These are phyloP conservation scores for Nephila pilipes DNA, from an alignment of 1,140 invertebrate genomes.

Conservation along the genomic window DNA sequence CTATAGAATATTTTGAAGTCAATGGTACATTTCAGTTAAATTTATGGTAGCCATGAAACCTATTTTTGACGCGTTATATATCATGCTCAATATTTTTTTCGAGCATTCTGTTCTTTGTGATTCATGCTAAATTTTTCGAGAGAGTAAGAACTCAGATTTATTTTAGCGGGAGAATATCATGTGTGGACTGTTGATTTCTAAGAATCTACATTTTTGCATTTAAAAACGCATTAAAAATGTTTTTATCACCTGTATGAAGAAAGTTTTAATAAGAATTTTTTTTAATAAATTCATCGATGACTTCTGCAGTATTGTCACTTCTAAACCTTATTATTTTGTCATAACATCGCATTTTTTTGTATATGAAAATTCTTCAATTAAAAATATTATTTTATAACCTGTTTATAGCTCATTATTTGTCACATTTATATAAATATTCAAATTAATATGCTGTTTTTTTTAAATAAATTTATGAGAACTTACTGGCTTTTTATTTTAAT, in stretches of 20 bases:
- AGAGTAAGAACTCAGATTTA: background rate
- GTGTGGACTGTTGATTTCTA: background rate
- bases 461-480: too few species aligned
- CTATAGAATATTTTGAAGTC: constrained; percentile 27
- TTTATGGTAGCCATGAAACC: constrained; percentile 32
- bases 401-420: too few species aligned
- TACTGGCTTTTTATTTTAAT: too few species aligned
- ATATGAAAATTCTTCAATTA: too few species aligned
- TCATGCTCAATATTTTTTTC: constrained; percentile 21
- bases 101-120: background rate
- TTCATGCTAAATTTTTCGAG: background rate
- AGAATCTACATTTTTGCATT: background rate
- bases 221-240: background rate
- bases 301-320: too few species aligned
- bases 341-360: too few species aligned
- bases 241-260: background rate
- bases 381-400: too few species aligned
- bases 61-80: constrained; percentile 34
- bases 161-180: background rate
- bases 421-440: too few species aligned
- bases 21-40: constrained; percentile 36
- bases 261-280: too few species aligned
- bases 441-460: too few species aligned
- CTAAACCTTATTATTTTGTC: too few species aligned
- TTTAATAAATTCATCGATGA: too few species aligned